A percentile compares a stretch with the other conserved stretches of the same genome.
These are phyloP conservation scores for Albula glossodonta DNA, from an alignment of 2,113 vertebrate species.

Conservation along the genomic window DNA sequence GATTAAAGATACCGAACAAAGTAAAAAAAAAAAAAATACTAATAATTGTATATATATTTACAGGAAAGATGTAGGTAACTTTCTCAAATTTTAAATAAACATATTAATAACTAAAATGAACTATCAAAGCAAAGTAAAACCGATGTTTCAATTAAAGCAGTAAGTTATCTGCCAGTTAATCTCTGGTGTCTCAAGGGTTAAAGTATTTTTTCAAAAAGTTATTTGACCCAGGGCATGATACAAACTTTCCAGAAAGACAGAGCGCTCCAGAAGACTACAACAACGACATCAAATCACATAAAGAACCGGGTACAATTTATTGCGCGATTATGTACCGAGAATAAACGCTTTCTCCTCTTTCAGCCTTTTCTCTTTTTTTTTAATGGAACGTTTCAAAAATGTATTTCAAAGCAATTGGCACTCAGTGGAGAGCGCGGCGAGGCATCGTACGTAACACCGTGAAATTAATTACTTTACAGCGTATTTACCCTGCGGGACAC, in stretches of 20 bases:
- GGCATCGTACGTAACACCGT: constrained; percentile 45
- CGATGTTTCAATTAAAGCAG: too few relatives aligned
- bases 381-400: constrained; percentile 1
- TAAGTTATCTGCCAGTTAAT: too few relatives aligned
- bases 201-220: too few relatives aligned
- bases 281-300: neutral
- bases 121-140: too few relatives aligned
- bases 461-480: constrained; percentile 61
- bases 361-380: too few relatives aligned
- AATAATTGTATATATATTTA: too few relatives aligned
- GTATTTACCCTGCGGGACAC: constrained; percentile 55
- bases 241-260: too few relatives aligned
- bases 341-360: neutral
- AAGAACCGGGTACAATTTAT: neutral
- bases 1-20: constrained; percentile 12
- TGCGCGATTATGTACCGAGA: neutral
- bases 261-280: too few relatives aligned
- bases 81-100: too few relatives aligned
- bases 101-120: neutral
- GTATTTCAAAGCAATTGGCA: constrained; percentile 53
- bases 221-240: too few relatives aligned
- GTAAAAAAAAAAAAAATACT: constrained; percentile 4
- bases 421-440: constrained; percentile 45
- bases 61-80: too few relatives aligned
- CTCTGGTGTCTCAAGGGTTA: too few relatives aligned